phyloP scores from a whole-genome alignment of 2,888 invertebrate genomes.

The Drosophila neonasuta region DNA sequence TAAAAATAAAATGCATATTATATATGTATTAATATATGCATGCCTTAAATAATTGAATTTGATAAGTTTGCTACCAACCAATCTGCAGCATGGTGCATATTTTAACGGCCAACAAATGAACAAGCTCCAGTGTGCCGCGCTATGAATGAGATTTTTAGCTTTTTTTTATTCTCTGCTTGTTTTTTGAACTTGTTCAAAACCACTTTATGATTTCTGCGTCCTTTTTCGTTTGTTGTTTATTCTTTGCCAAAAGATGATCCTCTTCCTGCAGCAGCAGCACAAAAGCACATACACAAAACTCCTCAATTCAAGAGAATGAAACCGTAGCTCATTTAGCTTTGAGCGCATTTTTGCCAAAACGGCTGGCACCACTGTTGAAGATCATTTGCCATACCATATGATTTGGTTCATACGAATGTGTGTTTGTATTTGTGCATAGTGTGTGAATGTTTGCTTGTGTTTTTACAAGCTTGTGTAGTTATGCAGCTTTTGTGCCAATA shows the following conservation, averaged over 20 bases:
- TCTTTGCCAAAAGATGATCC: constrained; percentile 71
- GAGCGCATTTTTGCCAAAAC: constrained; percentile 33
- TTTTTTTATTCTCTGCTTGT: constrained; percentile 30
- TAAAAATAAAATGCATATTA: not conserved
- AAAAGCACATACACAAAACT: constrained; percentile 56
- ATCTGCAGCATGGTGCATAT: not conserved
- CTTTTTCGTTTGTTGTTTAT: constrained; percentile 60
- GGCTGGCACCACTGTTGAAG: constrained; percentile 36
- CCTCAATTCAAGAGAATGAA: constrained; percentile 71
- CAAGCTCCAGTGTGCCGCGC: constrained; percentile 56
- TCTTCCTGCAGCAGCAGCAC: constrained; percentile 72
- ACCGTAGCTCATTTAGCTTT: constrained; percentile 76
- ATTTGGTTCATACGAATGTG: constrained; percentile 14
- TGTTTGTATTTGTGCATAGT: not conserved
- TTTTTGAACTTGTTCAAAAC: constrained; percentile 74
- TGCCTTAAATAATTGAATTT: not conserved
- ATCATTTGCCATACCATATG: constrained; percentile 56
- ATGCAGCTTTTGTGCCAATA: not conserved
- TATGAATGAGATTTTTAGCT: constrained; percentile 68
- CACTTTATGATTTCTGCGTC: constrained; percentile 74
- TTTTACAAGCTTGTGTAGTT: not conserved
- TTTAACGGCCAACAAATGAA: not conserved
- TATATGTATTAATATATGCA: not conserved
- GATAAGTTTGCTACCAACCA: not conserved
- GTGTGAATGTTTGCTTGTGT: not conserved